Conservation (phyloP, 37 sponge, comb jelly and placozoan genomes). For the Eunapius fragilis region DNA sequence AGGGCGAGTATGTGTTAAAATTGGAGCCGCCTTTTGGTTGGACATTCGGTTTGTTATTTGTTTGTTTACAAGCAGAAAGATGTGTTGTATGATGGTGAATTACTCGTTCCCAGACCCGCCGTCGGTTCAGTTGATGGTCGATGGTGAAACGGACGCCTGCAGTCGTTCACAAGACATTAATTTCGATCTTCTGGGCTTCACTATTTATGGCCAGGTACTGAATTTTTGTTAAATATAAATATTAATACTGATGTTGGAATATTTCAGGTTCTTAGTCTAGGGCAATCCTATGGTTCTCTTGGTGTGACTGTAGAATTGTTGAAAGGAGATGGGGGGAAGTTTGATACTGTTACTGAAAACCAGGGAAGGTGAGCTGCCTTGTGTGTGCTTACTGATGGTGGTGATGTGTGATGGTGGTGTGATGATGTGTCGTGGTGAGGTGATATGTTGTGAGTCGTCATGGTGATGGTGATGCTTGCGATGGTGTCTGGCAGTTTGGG, state of each 20-base stretch:
- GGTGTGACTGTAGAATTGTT: constrained; percentile 41
- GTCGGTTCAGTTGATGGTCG: constrained; percentile 70
- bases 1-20: constrained; percentile 81
- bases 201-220: constrained; percentile 79
- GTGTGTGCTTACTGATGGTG: background rate
- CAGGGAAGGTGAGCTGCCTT: background rate
- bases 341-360: background rate
- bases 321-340: background rate
- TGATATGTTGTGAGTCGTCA: background rate
- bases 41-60: constrained; percentile 11
- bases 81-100: background rate
- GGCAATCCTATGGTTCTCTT: constrained; percentile 15
- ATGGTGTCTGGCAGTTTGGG: background rate
- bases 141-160: constrained; percentile 84
- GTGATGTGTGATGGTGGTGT: background rate
- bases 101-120: constrained; percentile 43
- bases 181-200: constrained; percentile 84
- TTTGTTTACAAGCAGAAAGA: background rate
- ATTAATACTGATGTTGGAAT: no score
- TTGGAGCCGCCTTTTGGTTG: constrained; percentile 65
- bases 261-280: constrained; percentile 41
- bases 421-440: background rate
- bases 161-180: constrained; percentile 81
- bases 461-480: background rate
- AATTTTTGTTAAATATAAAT: background rate